Conservation (phyloP, 2,797 vertebrate species). For the Chelmon rostratus region DNA sequence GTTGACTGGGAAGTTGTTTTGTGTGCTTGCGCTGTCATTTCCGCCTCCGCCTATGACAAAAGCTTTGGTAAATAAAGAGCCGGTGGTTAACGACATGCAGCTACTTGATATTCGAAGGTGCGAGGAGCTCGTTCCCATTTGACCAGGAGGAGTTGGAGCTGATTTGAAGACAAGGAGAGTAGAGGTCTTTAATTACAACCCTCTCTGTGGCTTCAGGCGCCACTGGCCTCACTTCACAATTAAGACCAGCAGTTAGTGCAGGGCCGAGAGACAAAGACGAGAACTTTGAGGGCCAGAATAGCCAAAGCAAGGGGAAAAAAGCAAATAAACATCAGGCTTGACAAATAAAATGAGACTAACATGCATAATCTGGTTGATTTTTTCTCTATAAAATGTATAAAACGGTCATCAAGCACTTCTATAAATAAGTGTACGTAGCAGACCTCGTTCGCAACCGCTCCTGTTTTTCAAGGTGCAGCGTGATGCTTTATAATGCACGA, state of each 20-base stretch:
- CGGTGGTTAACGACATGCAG: slow-evolving; percentile 45
- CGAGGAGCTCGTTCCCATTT: slow-evolving; percentile 70
- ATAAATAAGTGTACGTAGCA: not conserved
- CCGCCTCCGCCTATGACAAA: slow-evolving; percentile 37
- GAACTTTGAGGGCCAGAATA: slow-evolving; percentile 45
- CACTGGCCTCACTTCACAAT: slow-evolving; percentile 78
- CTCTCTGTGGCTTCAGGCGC: slow-evolving; percentile 73
- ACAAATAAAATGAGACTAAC: slow-evolving; percentile 47
- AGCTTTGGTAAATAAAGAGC: slow-evolving; percentile 35
- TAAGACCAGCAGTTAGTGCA: slow-evolving; percentile 76
- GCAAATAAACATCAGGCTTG: slow-evolving; percentile 33
- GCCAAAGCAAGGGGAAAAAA: not conserved
- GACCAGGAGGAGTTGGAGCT: slow-evolving; percentile 77
- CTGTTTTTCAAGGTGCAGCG: slow-evolving; percentile 22
- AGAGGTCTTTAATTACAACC: slow-evolving; percentile 84
- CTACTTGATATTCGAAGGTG: slow-evolving; percentile 82
- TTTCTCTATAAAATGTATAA: slow-evolving; percentile 14
- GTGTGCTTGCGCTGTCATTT: slow-evolving; percentile 27
- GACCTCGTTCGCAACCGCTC: not conserved
- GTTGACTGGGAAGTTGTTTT: slow-evolving; percentile 42
- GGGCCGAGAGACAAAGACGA: slow-evolving; percentile 55
- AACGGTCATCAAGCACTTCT: not conserved
- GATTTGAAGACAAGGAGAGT: slow-evolving; percentile 83
- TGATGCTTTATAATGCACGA: slow-evolving; percentile 39
- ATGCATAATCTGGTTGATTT: slow-evolving; percentile 18